phyloP scores from a whole-genome alignment of 2,797 vertebrate species.

The Fringilla coelebs region DNA sequence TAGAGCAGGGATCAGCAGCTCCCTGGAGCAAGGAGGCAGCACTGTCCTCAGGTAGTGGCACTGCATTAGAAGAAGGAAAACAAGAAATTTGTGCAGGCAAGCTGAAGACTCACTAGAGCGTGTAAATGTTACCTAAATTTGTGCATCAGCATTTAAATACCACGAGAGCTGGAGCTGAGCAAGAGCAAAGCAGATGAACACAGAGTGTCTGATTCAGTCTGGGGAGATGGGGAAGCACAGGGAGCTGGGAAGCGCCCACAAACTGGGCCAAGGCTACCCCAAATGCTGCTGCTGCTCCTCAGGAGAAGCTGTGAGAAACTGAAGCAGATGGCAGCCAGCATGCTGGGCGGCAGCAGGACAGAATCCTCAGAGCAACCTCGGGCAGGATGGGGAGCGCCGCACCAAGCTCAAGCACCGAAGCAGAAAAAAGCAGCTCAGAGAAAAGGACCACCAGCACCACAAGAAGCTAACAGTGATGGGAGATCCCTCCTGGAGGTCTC shows the following conservation, averaged over 20 bases:
- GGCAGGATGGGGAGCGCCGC: not conserved
- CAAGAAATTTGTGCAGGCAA: not conserved
- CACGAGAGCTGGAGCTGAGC: not conserved
- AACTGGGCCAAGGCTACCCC: not conserved
- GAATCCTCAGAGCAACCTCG: not conserved
- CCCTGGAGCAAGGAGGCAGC: not conserved
- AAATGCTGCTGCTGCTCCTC: not conserved
- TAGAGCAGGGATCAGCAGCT: not conserved
- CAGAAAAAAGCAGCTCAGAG: not conserved
- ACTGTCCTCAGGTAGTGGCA: not conserved
- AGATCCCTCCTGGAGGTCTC: not conserved
- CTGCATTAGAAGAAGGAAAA: constrained; percentile 1
- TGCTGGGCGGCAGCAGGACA: not conserved
- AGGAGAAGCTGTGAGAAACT: not conserved
- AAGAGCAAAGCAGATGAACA: not conserved
- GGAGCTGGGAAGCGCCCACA: not conserved
- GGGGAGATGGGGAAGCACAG: not conserved
- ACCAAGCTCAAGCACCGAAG: not conserved
- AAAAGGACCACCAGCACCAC: not conserved
- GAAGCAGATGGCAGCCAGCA: not conserved
- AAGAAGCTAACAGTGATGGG: not conserved
- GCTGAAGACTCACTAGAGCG: constrained; percentile 1
- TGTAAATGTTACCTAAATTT: constrained; percentile 34
- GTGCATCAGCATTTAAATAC: constrained; percentile 32
- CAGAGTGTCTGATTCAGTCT: not conserved